A percentile compares a stretch with the other conserved stretches of the same genome.
phyloP scores from a whole-genome alignment of 53 echinoderm and acorn worm species.

The Paracentrotus lividus region DNA sequence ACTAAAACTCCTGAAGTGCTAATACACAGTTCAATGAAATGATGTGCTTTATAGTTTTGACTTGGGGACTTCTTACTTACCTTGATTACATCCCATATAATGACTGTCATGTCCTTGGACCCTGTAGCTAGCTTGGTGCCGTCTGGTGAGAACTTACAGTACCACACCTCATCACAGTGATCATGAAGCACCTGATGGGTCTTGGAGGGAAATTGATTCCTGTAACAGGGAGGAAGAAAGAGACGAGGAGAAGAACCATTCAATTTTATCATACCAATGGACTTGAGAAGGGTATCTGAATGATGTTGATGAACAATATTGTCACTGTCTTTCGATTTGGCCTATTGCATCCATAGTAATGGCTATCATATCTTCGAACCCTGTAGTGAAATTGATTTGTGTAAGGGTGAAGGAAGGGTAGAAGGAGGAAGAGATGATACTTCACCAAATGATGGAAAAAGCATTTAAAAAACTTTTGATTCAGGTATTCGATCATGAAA shows the following conservation, averaged over 20 bases:
- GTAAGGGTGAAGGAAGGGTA: too few relatives aligned
- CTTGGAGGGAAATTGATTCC: conserved; percentile 98
- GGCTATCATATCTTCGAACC: conserved; percentile 94
- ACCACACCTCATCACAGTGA: conserved; percentile 99
- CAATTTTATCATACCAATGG: conserved; percentile 73
- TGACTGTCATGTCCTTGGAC: conserved; percentile 97
- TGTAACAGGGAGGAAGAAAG: conserved; percentile 23
- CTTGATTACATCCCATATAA: conserved; percentile 98
- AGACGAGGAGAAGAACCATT: not conserved
- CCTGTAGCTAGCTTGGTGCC: conserved; percentile 98
- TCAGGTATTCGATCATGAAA: too few relatives aligned
- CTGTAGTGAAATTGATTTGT: conserved; percentile 98
- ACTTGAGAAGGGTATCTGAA: conserved; percentile 94
- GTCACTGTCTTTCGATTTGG: too few relatives aligned
- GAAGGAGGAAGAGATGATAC: not conserved
- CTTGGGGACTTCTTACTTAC: conserved; percentile 71
- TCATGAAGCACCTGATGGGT: conserved; percentile 92
- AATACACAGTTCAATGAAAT: too few relatives aligned
- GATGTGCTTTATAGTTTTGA: too few relatives aligned
- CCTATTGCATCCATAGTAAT: too few relatives aligned
- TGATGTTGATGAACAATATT: too few relatives aligned
- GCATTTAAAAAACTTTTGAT: too few relatives aligned
- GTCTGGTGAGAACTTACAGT: conserved; percentile 97
- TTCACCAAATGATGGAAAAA: too few relatives aligned
- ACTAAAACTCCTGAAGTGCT: too few relatives aligned